Base-by-base conservation (phyloP, 2,797 vertebrate species). In the Mormyrops boulengeri region DNA sequence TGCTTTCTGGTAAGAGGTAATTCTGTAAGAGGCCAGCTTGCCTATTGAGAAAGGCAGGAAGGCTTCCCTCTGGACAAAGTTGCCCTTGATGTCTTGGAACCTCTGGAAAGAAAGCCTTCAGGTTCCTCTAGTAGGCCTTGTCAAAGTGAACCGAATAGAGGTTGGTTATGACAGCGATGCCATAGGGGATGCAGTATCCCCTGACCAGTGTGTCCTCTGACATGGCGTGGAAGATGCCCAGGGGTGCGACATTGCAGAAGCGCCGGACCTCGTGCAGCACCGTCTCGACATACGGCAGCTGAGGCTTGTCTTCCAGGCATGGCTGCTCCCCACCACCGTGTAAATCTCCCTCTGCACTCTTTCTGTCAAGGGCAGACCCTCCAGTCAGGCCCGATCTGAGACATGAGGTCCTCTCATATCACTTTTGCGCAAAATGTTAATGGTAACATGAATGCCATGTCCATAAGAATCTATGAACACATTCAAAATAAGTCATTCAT, bases 111-210 rank as follows among this genome's bases (percentile, higher is more conserved):
- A 99, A 99, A 88, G 97, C 93, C 38, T 97, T 96, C 4, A 97
- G 98, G 57, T 98, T 96, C 30, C 77, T 96, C 98, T 98, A 99
- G 94, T 99, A 99, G 91, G 98, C 99, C 93, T 98, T 97, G 91
- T 99, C 98, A 62, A 98, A 98, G 92, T 99, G 98, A 89, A 98
- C 98, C 0, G 98, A 99, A 94, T 99, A 99, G 89, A 99, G 97
- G 95, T 99, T 99, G 62, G 98, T 99, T 90, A 99, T 99, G 93
- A 99, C 97, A 91, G 97, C 97, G 91, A 98, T 99, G 91, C 97
- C 98, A 92, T 95, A 97, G 19, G 98, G 98, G 91, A 99, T 97
- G 0, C 96, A 96, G 94, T 98, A 99, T 0, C 97, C 98, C 4
- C 96, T 97, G 85, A 99, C 97, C n/a, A 96, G 92, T 0, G 97